phyloP scores from a whole-genome alignment of 2,888 invertebrate species.

The Neoscelio sp. region DNA sequence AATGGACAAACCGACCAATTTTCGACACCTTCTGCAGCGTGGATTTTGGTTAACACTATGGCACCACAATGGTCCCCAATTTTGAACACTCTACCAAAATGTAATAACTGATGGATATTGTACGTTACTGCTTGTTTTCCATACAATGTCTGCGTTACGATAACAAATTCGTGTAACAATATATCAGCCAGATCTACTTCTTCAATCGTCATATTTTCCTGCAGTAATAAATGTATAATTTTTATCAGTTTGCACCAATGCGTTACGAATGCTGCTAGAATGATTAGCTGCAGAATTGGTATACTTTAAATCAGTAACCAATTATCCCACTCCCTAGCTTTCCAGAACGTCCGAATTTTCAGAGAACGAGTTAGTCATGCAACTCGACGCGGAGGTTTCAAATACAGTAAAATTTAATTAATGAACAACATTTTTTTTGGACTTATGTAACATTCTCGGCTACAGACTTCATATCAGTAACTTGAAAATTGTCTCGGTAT shows the following conservation, averaged over 20 bases:
- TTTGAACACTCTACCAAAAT: not conserved
- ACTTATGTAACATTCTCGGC: too few relatives aligned
- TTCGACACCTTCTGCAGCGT: too few relatives aligned
- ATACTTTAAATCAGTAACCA: not conserved
- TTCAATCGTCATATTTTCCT: not conserved
- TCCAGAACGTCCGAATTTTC: too few relatives aligned
- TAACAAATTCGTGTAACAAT: not conserved
- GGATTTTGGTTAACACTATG: too few relatives aligned
- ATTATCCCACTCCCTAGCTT: not conserved
- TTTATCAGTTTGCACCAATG: not conserved
- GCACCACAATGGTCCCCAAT: constrained; percentile 12
- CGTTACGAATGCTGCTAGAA: not conserved
- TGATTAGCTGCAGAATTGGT: not conserved
- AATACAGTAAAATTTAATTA: too few relatives aligned
- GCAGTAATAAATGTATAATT: not conserved
- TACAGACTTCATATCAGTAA: too few relatives aligned
- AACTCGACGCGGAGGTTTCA: too few relatives aligned
- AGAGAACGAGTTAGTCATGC: too few relatives aligned
- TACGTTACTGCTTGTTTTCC: not conserved
- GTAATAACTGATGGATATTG: not conserved
- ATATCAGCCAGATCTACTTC: not conserved
- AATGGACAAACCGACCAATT: not conserved
- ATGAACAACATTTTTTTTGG: too few relatives aligned
- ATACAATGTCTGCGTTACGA: not conserved
- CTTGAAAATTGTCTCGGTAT: constrained; percentile 1